Percentiles rank a stretch among this genome's conserved stretches.
Conservation (phyloP, 2,113 vertebrate species). For the Pachycephala philippinensis region DNA sequence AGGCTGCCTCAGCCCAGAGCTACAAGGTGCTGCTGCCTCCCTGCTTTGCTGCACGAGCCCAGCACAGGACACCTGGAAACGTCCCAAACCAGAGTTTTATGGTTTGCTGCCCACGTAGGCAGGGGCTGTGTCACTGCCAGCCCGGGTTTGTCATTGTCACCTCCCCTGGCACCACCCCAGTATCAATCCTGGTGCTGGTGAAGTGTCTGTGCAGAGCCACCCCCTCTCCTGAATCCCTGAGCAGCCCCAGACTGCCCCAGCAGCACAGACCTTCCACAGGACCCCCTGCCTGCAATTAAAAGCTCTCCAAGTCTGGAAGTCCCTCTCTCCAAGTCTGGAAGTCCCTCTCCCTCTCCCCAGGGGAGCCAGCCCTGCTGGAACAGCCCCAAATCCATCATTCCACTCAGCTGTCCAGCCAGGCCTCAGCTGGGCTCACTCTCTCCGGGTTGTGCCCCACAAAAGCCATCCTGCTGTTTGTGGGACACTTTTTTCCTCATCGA, state of each 20-base stretch:
- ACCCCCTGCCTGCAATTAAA: not conserved
- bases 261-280: not conserved
- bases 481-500: not conserved
- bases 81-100: not conserved
- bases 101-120: not conserved
- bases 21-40: not conserved
- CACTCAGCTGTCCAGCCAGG: not conserved
- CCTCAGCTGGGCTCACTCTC: not conserved
- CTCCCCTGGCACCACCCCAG: not conserved
- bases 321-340: not conserved
- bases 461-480: not conserved
- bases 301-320: not conserved
- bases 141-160: not conserved
- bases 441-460: not conserved
- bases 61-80: not conserved
- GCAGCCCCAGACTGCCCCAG: not conserved
- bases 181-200: no score
- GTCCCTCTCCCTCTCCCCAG: no score
- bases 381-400: not conserved
- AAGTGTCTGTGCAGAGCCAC: not conserved
- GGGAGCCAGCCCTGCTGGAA: not conserved
- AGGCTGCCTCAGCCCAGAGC: not conserved
- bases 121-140: not conserved
- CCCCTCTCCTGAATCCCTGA: not conserved
- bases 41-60: not conserved